Evolutionary conservation across 2,888 invertebrate species (phyloP).

Genomic region (Scaptomyza polygonia): DNA sequence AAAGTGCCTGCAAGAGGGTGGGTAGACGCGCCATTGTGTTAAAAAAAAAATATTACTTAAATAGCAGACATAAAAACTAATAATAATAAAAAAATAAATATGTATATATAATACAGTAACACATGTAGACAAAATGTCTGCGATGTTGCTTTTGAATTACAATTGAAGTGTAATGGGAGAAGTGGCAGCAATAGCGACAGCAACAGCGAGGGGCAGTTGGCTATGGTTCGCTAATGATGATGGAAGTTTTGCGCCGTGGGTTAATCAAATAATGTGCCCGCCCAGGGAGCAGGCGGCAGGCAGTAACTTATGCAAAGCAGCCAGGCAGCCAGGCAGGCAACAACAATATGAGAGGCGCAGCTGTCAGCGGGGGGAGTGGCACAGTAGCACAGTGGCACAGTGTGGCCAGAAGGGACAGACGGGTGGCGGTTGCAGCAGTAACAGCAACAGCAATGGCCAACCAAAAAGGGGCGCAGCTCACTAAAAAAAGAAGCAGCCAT

Average conservation of each 20-base stretch:
- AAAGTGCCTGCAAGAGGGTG: background rate
- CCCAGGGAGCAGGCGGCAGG: constrained; percentile 27
- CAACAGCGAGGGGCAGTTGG: constrained; percentile 30
- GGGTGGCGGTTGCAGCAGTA: constrained; percentile 59
- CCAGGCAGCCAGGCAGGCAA: constrained; percentile 49
- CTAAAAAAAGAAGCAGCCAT: constrained; percentile 18
- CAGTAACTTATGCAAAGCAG: constrained; percentile 66
- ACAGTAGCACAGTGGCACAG: constrained; percentile 1
- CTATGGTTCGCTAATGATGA: constrained; percentile 68
- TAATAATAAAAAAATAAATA: constrained; percentile 2
- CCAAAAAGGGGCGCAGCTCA: constrained; percentile 72
- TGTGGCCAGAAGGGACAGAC: constrained; percentile 22
- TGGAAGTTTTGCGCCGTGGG: constrained; percentile 65
- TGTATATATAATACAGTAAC: background rate
- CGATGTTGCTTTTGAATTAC: constrained; percentile 57
- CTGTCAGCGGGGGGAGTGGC: constrained; percentile 21
- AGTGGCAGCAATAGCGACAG: constrained; percentile 43
- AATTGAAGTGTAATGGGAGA: constrained; percentile 72
- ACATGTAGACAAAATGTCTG: constrained; percentile 38
- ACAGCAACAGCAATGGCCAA: constrained; percentile 56
- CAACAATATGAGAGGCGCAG: constrained; percentile 43
- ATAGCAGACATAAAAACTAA: constrained; percentile 9
- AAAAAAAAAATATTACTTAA: constrained; percentile 66
- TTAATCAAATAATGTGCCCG: constrained; percentile 69
- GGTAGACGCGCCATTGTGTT: constrained; percentile 38